Base-by-base conservation (phyloP, 2,113 vertebrate genomes). In the Zapornia atra region DNA sequence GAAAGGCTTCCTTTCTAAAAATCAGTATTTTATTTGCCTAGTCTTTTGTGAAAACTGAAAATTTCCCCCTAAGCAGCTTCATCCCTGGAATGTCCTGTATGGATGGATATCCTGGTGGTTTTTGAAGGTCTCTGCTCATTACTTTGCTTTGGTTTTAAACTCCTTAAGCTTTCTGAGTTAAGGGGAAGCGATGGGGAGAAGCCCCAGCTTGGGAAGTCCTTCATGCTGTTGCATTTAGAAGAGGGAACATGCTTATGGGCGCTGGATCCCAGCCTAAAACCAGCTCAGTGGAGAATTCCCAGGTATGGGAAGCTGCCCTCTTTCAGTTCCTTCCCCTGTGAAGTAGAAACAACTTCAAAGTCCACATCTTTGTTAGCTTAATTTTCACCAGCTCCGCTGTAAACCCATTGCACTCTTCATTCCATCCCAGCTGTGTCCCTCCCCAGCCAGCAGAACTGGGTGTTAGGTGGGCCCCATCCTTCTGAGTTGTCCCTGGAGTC, bases 381-480 rank as follows among this genome's bases (percentile, higher is more conserved):
- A 4, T 61, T 88, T 50, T 71, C 83, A 36, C 21, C 34, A 56
- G 13, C 44, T 86, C 38, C 12, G 0, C 33, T 11, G 33, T n/a
- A 88, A 75, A 34, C 6, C 19, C 25, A 2, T 50, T 25, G 44
- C 82, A 31, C 29, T 54, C 9, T 48, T 61, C n/a, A 29, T 13
- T 36, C 20, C 83, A 33, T 40, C 33, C 25, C 0, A 1, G 50
- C 63, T 29, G 21, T 0, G 0, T 44, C 44, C 33, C 64, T 50
- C 34, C 36, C 18, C 14, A 9, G 9, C 4, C 21, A 9, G 46
- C 5, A 18, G 48, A 26, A 33, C 78, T 15, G 29, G 40, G 11
- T 10, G 17, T 17, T 33, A 15, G 17, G 42, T 63, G 50, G n/a
- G 16, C 76, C 7, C 46, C 3, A 1, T 9, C 24, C 38, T 1